Base-by-base conservation (phyloP, 1,140 invertebrate species). In the Drosophila littoralis region DNA sequence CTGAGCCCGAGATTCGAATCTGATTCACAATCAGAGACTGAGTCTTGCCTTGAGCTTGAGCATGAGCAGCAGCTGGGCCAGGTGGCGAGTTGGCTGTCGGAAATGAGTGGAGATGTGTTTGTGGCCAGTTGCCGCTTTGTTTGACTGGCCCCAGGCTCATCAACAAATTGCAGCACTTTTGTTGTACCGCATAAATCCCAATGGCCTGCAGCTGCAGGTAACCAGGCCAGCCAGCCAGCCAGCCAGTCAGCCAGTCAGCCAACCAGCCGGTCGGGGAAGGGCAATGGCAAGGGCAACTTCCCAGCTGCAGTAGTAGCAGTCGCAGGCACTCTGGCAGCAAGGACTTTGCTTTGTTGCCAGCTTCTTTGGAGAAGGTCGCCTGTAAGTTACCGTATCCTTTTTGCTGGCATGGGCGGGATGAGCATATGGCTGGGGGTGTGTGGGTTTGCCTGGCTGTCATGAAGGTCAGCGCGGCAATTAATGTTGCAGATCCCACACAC, bases 91-190 rank as follows among this genome's bases (percentile, higher is more conserved):
- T 22, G 8, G 45, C 43, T 17, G 43, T 7, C 7, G 3, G 15
- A 13, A 15, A 35, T 9, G 50, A 9, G 45, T 6, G 33, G 15
- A 13, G 9, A 42, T 57, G 42, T 43, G 54, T 36, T 32, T 67
- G 35, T 9, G 13, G 63, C 38, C 40, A 57, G 51, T 43, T 65
- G 45, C 13, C 22, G 38, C 38, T 66, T 58, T 72, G 63, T 67
- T 72, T 59, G 55, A 68, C 46, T 68, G 64, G n/a, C 70, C 70
- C 13, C 38, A 40, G 70, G 64, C 64, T 52, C 70, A 73, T 67
- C 70, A 71, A 78, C 73, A 71, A 78, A 78, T 71, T 78, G 72
- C 76, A 71, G 38, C 65, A 48, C 48, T 67, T 77, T 58, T 61
- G 63, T 73, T 52, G 63, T 42, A 60, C 45, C 55, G 28, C 70